Conservation (phyloP, 2,113 vertebrate genomes). For the Rhipidura dahli region DNA sequence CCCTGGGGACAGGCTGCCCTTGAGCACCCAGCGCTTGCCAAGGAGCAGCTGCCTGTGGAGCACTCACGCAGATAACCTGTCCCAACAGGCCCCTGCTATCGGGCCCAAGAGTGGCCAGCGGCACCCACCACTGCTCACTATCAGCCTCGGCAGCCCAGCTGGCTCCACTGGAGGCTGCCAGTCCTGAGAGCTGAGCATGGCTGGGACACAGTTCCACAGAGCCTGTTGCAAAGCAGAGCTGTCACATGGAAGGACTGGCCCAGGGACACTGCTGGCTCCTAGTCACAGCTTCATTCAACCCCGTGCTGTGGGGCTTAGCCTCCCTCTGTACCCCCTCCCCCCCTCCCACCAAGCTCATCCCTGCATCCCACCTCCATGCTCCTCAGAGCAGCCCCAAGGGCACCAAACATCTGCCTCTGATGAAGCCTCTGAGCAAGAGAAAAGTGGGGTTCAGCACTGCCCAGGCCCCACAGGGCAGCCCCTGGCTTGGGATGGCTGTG, state of each 20-base stretch:
- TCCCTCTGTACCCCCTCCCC: accelerated
- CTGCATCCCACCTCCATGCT: background rate
- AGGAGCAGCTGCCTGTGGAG: background rate
- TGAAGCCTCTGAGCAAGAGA: background rate
- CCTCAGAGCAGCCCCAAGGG: background rate
- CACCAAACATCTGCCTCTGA: background rate
- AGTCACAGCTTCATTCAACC: background rate
- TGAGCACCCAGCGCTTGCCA: background rate
- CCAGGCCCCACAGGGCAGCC: background rate
- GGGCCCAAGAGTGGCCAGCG: accelerated
- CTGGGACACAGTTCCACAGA: background rate
- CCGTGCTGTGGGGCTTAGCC: background rate
- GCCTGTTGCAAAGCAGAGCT: background rate
- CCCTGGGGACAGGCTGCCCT: background rate
- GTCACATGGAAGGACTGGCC: background rate
- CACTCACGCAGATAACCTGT: accelerated
- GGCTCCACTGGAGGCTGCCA: background rate
- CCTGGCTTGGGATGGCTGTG: background rate
- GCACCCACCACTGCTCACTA: background rate
- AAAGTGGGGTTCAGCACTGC: background rate
- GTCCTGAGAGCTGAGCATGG: background rate
- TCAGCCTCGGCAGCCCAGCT: accelerated
- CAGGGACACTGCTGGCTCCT: accelerated
- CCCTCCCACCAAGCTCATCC: background rate
- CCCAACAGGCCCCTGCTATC: accelerated